phyloP scores from a whole-genome alignment of 2,113 vertebrate species.

The Petromus typicus region DNA sequence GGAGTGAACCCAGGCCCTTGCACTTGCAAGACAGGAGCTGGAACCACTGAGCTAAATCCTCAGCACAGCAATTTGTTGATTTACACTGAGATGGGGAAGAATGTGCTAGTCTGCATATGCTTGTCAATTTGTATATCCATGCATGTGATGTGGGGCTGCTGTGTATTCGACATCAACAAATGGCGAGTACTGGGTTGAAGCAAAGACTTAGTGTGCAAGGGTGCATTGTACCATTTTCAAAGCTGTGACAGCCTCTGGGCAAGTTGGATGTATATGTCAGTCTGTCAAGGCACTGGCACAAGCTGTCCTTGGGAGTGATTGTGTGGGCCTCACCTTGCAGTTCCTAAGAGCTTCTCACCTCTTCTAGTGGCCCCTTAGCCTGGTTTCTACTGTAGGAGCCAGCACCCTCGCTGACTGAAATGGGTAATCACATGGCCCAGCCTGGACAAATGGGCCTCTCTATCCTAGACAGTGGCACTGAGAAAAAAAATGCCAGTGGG shows the following conservation, averaged over 20 bases:
- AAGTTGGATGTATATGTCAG: not conserved
- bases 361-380: not conserved
- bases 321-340: not conserved
- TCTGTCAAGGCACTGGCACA: not conserved
- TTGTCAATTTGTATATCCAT: not conserved
- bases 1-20: too few relatives aligned
- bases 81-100: not conserved
- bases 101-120: not conserved
- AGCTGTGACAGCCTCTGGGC: not conserved
- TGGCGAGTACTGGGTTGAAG: not conserved
- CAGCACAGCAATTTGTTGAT: too few relatives aligned
- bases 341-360: not conserved
- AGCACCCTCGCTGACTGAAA: not conserved
- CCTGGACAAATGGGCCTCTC: not conserved
- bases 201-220: not conserved
- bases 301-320: not conserved
- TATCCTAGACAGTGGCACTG: not conserved
- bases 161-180: not conserved
- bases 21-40: too few relatives aligned
- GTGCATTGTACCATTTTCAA: not conserved
- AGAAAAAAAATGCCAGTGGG: not conserved
- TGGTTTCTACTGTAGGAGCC: not conserved
- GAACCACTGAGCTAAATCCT: too few relatives aligned
- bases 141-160: not conserved
- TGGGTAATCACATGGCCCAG: not conserved